Base-by-base conservation (phyloP, 2,797 vertebrate species). In the Eleutherodactylus coqui region DNA sequence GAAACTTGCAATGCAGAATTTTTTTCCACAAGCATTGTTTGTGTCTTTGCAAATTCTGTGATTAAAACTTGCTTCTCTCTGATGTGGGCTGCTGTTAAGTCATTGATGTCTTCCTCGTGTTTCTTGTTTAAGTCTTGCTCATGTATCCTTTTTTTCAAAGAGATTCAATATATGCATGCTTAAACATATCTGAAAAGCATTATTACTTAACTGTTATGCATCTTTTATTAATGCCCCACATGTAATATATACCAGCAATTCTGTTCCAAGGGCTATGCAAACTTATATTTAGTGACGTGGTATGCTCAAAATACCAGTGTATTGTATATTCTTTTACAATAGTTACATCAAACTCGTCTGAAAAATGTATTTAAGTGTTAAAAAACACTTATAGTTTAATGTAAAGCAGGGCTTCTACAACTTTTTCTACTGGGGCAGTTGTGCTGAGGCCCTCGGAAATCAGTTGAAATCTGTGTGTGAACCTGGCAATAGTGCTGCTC, bases 11-110 rank as follows among this genome's bases (percentile, higher is more conserved):
- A 97, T 89, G 97, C 96, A 47, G 98, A 96, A 95, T 98, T 99
- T 95, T 99, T 98, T 96, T 99, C 97, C 93, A 98, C 98, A 89
- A 99, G 97, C 84, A 99, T 95, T 90, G 99, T 97, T 94, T 98
- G 97, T 90, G 97, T 97, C 92, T 99, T 98, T 96, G 98, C 98
- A 96, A 98, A 99, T 96, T 99, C 97, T 69, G 96, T 95, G 93
- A 98, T 94, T 96, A 99, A 97, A 94, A 96, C 96, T 95, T 98
- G 97, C 87, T 96, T 98, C 90, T 99, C 97, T 92, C 96, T 95
- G 95, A 96, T 96, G 94, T 99, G 96, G 88, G 93, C 92, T 85
- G 94, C 93, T 91, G 93, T 96, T 95, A 99, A 92, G 91, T 97
- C 97, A 86, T 93, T 91, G 89, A 98, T 91, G 91, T 98, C 96